Evolutionary conservation across 2,888 invertebrate species (phyloP).

Genomic region (Ophion ventricosus): DNA sequence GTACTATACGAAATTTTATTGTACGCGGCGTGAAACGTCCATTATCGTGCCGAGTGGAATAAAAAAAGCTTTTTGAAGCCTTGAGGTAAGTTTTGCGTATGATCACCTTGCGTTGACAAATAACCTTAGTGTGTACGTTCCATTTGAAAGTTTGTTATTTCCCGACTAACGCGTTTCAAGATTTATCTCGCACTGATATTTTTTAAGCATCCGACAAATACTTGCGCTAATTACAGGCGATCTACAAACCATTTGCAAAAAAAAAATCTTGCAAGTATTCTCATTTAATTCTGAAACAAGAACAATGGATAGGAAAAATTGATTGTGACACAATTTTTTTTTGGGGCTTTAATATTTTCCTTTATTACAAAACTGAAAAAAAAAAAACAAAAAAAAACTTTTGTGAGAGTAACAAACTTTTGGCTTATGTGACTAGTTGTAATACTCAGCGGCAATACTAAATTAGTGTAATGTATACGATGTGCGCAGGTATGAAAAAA

Average conservation of each 20-base stretch:
- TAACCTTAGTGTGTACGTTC: neutral
- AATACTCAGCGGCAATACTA: constrained; percentile 82
- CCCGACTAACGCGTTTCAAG: too few relatives aligned
- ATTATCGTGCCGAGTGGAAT: too few relatives aligned
- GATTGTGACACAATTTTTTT: constrained; percentile 29
- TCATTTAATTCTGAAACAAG: constrained; percentile 11
- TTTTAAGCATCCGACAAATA: neutral
- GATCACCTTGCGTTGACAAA: neutral
- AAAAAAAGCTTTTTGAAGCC: too few relatives aligned
- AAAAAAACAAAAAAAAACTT: constrained; percentile 76
- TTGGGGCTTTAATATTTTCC: constrained; percentile 72
- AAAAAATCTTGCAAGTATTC: too few relatives aligned
- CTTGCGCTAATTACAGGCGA: too few relatives aligned
- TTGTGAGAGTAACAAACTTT: constrained; percentile 81
- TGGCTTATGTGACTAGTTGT: constrained; percentile 82
- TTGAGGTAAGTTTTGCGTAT: too few relatives aligned
- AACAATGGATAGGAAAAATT: neutral
- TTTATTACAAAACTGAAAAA: constrained; percentile 81
- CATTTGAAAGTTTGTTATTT: neutral
- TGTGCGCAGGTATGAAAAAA: constrained; percentile 65
- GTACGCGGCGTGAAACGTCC: too few relatives aligned
- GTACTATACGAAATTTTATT: too few relatives aligned
- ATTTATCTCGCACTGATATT: neutral
- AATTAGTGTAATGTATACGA: constrained; percentile 79
- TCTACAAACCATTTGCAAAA: too few relatives aligned